Percentiles rank a stretch among this genome's conserved stretches.
Conservation (phyloP, 1,140 invertebrate species). For the Leptinotarsa texana region DNA sequence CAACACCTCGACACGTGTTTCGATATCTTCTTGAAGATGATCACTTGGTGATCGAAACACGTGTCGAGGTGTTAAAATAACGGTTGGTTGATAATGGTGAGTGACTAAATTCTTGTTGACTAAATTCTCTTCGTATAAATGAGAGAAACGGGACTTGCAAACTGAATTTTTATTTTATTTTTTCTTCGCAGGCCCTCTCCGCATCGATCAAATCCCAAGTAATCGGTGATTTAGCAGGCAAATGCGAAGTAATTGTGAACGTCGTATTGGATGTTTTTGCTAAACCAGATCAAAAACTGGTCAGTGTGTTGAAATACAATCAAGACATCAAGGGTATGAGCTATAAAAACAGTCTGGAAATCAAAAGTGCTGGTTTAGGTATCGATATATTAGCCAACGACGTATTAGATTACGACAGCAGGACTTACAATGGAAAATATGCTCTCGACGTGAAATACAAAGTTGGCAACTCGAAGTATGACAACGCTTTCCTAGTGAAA, state of each 20-base stretch:
- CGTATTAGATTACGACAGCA: slow-evolving; percentile 24
- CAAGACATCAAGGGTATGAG: not conserved
- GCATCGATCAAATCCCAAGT: slow-evolving; percentile 20
- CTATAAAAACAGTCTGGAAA: slow-evolving; percentile 5
- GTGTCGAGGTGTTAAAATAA: too few relatives aligned
- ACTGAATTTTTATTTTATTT: not conserved
- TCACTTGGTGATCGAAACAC: too few relatives aligned
- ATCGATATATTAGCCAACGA: slow-evolving; percentile 33
- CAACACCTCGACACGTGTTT: too few relatives aligned
- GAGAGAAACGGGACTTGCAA: not conserved
- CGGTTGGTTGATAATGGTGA: too few relatives aligned
- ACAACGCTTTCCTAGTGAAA: slow-evolving; percentile 56
- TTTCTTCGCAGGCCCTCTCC: slow-evolving; percentile 52
- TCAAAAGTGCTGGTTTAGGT: slow-evolving; percentile 37
- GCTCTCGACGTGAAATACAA: slow-evolving; percentile 6
- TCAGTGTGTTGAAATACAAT: slow-evolving; percentile 50
- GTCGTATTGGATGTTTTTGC: slow-evolving; percentile 64
- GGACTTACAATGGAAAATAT: slow-evolving; percentile 18
- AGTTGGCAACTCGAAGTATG: slow-evolving; percentile 37
- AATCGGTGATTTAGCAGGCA: slow-evolving; percentile 21
- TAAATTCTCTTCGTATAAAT: too few relatives aligned
- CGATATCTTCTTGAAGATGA: too few relatives aligned
- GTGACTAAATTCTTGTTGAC: too few relatives aligned
- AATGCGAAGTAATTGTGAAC: not conserved
- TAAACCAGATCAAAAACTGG: slow-evolving; percentile 66